Conservation (phyloP, 2,888 invertebrate genomes). For the Rhagonycha lutea region DNA sequence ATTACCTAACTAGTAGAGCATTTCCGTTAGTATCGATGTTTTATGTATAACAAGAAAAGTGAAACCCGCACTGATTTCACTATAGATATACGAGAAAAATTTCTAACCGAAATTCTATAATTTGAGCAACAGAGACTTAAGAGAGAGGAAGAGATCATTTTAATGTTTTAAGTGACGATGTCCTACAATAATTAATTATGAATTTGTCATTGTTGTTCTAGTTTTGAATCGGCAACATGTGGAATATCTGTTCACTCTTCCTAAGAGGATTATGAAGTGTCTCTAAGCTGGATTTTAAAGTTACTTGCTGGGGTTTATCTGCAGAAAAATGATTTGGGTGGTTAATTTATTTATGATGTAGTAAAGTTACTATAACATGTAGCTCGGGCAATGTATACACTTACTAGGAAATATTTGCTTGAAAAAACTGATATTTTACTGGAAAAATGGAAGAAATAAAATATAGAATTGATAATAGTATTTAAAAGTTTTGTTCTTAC, state of each 20-base stretch:
- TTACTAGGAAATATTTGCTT: no score
- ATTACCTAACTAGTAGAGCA: no score
- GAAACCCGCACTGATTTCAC: neutral
- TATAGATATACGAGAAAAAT: neutral
- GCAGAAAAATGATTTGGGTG: neutral
- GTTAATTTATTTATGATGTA: no score
- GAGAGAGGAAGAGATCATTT: neutral
- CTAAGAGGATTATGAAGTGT: neutral
- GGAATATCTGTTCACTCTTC: neutral
- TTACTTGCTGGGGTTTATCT: neutral
- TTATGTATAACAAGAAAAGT: neutral
- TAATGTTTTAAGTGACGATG: neutral
- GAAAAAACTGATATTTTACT: no score
- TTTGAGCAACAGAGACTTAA: neutral
- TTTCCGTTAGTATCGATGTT: neutral
- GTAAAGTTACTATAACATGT: no score
- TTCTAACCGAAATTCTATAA: neutral
- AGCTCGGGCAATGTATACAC: no score
- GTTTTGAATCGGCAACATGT: neutral
- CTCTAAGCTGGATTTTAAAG: neutral
- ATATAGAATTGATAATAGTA: no score
- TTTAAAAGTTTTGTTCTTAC: no score
- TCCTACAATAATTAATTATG: neutral
- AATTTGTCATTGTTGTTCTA: neutral
- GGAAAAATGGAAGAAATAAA: no score